Evolutionary conservation across 2,113 vertebrate species (phyloP).

Genomic region (Coptodon bakossiorum): DNA sequence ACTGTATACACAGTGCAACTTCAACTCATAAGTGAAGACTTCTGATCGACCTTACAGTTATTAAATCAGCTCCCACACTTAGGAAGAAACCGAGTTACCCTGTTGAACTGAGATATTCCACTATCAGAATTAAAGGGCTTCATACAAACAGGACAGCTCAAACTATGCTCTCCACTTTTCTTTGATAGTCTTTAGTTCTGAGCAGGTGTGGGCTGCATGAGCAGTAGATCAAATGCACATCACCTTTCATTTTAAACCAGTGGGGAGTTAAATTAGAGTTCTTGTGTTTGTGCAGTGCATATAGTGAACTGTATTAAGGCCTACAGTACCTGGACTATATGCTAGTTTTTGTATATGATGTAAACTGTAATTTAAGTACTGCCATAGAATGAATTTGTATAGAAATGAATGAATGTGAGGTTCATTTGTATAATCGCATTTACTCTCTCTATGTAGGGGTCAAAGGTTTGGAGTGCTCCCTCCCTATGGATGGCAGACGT

Average conservation of each 20-base stretch:
- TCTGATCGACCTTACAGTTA: constrained; percentile 30
- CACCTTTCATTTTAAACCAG: not conserved
- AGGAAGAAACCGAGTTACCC: not conserved
- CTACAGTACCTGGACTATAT: not conserved
- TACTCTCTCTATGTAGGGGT: constrained; percentile 72
- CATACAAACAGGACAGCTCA: not conserved
- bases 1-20: constrained; percentile 12
- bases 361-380: not conserved
- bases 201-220: not conserved
- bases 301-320: not conserved
- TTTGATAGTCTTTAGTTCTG: not conserved
- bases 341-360: not conserved
- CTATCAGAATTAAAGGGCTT: not conserved
- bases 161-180: not conserved
- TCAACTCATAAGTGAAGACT: constrained; percentile 16
- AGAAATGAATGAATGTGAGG: not conserved
- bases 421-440: not conserved
- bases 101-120: not conserved
- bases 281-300: not conserved
- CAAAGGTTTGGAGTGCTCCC: constrained; percentile 87
- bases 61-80: constrained; percentile 33
- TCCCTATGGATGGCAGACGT: constrained; percentile 82
- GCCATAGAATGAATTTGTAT: not conserved
- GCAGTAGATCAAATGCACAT: not conserved
- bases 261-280: not conserved